Evolutionary conservation across 2,797 vertebrate genomes (phyloP), one percentile per base, ranked within the genome.

Genomic region (Ispidina picta): DNA sequence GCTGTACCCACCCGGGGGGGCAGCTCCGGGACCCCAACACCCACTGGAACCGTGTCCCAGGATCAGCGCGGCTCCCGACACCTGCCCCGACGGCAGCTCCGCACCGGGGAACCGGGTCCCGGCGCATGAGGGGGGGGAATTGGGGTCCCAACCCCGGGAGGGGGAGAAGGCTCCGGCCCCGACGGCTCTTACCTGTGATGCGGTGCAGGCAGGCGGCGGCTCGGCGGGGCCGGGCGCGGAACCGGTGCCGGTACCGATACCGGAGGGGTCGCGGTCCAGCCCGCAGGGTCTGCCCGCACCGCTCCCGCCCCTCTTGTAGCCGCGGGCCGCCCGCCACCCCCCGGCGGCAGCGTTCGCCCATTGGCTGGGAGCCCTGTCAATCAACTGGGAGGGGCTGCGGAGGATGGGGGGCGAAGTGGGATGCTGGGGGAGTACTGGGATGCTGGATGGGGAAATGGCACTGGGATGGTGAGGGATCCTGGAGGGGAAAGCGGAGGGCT

Each of bases 261-360:
- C 74, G 78, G 83, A 90, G 84, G 66, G 90, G 80, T 80, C 76
- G 33, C 71, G 64, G 76, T 82, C 43, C 90, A 69, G 20, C 79
- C 73, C 79, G 20, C 51, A 76, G n/a, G 78, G 58, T 88, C 87
- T 31, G 16, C 62, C 77, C 17, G 21, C 35, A 3, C 80, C 58
- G 43, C 76, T 59, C 68, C 90, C 76, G 72, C 84, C 84, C 44
- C 59, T 90, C 80, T 82, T 82, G 87, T 78, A 90, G 39, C 80
- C 76, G 13, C 37, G 58, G n/a, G 48, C 63, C 83, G 18, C 66
- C 92, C 75, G 29, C 60, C 75, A 25, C 62, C 79, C 51, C 41
- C 72, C 52, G 25, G 41, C 48, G 16, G 58, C 56, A 31, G 2
- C 31, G 31, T 5, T 49, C 52, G 23, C 4, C n/a, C 60, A 76